Base-by-base conservation (phyloP, 1,140 invertebrate species). In the Hylyphantes graminicola region DNA sequence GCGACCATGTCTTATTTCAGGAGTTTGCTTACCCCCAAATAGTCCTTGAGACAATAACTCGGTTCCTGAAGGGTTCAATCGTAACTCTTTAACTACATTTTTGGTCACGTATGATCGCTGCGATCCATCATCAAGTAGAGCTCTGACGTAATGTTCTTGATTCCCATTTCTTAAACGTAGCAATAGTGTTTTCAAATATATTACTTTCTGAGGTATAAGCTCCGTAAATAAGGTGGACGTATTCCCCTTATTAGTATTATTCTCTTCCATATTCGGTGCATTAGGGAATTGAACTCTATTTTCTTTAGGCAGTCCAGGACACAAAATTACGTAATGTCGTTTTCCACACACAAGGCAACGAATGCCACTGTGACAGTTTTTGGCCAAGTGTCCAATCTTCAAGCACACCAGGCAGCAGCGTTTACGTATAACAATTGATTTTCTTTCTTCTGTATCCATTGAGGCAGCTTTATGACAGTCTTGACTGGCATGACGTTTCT, bases 41-140 rank as follows among this genome's bases (percentile, higher is more conserved):
- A 59, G 57, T 59, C 57, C 57, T 59, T 59, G 57, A 59, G 57
- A 59, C n/a, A 59, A n/a, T 9, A 59, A 12, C n/a, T 59, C 57
- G 5, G 57, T 59, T 59, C 57, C 57, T 12, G 57, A 59, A n/a
- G 4, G 57, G n/a, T 3, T 13, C 5, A 59, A n/a, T 13, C n/a
- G 12, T 59, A 6, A 59, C 57, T 59, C 57, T 50, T 9, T 13
- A 19, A 19, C 55, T 73, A 75, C 65, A 55, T 48, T 65, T 35
- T 35, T 75, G 57, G 64, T 53, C 35, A 83, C 75, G 50, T 83
- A 75, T 0, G 51, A 83, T 12, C 59, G 17, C 9, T 74, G 80
- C 0, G 80, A 83, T 74, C 80, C 61, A 61, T 75, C 80, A 55
- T 83, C 72, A 17, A 64, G 13, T 11, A 83, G 48, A 48, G 61